Conservation (phyloP, 2,113 vertebrate genomes). For the Eubucco bourcierii region DNA sequence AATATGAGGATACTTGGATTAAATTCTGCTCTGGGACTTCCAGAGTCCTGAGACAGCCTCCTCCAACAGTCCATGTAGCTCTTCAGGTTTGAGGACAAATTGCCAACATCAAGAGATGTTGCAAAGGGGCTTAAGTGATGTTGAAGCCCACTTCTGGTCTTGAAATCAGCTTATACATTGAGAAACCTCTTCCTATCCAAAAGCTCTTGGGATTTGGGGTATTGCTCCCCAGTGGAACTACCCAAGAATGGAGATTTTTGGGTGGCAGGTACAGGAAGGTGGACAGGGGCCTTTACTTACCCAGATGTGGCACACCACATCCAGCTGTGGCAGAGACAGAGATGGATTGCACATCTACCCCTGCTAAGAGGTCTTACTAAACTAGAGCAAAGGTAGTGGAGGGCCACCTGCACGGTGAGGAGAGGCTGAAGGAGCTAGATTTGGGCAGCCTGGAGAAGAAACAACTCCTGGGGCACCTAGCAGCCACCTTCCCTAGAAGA, state of each 20-base stretch:
- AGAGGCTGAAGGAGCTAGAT: neutral
- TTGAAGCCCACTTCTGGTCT: neutral
- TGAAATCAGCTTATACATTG: neutral
- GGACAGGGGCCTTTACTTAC: neutral
- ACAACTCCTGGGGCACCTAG: neutral
- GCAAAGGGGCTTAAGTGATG: neutral
- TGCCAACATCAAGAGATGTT: neutral
- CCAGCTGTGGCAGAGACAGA: neutral
- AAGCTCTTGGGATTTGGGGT: neutral
- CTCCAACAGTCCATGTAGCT: neutral
- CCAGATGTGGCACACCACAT: neutral
- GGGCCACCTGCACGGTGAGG: neutral
- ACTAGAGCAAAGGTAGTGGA: neutral
- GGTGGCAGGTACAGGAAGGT: neutral
- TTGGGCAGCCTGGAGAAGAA: neutral
- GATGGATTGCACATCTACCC: neutral
- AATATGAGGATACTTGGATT: neutral
- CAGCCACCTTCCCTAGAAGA: neutral
- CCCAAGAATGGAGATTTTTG: accelerated
- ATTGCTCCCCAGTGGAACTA: neutral
- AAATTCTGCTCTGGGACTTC: neutral
- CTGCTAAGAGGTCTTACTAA: neutral
- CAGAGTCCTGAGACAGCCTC: neutral
- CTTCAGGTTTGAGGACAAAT: neutral
- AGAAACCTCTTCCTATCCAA: neutral